Conservation (phyloP, 1,140 invertebrate species). For the Epicauta chinensis region DNA sequence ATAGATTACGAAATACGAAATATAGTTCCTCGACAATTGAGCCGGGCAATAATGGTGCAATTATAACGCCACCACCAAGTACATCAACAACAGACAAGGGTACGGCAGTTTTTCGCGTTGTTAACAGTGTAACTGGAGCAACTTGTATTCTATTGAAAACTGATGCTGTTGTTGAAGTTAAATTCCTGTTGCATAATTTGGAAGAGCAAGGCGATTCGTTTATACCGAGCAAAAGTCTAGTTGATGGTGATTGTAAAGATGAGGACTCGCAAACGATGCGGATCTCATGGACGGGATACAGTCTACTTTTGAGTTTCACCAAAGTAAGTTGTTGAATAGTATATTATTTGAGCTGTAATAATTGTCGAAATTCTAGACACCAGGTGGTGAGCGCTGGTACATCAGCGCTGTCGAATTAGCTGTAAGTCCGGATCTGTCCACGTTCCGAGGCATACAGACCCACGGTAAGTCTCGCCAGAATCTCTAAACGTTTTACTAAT, state of each 20-base stretch:
- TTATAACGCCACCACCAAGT: conserved; percentile 20
- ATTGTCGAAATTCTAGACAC: conserved; percentile 51
- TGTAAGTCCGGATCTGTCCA: conserved; percentile 46
- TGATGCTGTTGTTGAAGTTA: conserved; percentile 40
- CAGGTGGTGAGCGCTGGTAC: conserved; percentile 80
- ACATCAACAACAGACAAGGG: conserved; percentile 26
- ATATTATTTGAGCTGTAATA: neutral
- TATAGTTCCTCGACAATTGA: conserved; percentile 25
- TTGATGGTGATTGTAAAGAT: conserved; percentile 53
- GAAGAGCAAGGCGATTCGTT: conserved; percentile 37
- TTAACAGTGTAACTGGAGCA: conserved; percentile 30
- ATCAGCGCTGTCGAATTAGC: conserved; percentile 64
- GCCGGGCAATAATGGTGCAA: conserved; percentile 18
- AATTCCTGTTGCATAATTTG: conserved; percentile 35
- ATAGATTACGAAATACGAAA: conserved; percentile 33
- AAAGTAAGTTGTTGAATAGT: conserved; percentile 49
- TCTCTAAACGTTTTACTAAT: conserved; percentile 48
- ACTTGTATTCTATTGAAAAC: conserved; percentile 41
- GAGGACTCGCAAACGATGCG: conserved; percentile 62
- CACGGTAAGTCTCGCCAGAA: conserved; percentile 50
- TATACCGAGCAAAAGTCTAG: conserved; percentile 34
- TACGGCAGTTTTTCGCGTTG: conserved; percentile 31
- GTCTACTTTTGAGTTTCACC: conserved; percentile 60
- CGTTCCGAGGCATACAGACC: conserved; percentile 25
- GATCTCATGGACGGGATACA: conserved; percentile 64